Conservation (phyloP, 35 echinoderm and acorn worm species). For the Eucidaris tribuloides region DNA sequence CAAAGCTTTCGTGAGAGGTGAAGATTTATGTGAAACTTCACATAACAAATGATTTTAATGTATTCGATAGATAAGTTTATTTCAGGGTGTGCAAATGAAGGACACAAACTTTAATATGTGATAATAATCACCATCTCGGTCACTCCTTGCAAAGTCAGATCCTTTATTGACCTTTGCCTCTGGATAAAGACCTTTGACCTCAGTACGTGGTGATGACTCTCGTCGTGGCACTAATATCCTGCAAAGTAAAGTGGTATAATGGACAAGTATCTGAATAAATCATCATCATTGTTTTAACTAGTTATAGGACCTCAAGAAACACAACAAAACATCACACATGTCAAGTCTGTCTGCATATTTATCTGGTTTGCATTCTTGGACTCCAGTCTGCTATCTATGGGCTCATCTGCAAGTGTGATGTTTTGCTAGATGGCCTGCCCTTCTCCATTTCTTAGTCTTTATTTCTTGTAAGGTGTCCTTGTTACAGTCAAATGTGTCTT, state of each 20-base stretch:
- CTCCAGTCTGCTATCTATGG: not conserved
- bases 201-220: not conserved
- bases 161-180: conserved; percentile 16
- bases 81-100: too few species aligned
- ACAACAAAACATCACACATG: not conserved
- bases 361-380: not conserved
- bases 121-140: not conserved
- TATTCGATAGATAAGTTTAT: too few species aligned
- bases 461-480: too few species aligned
- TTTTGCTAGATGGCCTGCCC: not conserved
- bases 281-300: too few species aligned
- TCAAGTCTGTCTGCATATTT: not conserved
- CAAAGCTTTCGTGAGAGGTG: too few species aligned
- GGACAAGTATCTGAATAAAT: too few species aligned
- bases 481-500: not conserved
- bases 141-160: not conserved
- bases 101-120: too few species aligned
- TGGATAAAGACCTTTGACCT: conserved; percentile 25
- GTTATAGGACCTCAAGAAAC: not conserved
- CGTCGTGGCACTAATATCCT: not conserved
- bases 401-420: too few species aligned
- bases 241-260: not conserved
- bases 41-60: too few species aligned
- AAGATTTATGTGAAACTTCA: too few species aligned
- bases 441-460: not conserved